Evolutionary conservation across 2,888 invertebrate species (phyloP), one percentile per base, ranked within the genome.

Genomic region (Brenthis hecate): DNA sequence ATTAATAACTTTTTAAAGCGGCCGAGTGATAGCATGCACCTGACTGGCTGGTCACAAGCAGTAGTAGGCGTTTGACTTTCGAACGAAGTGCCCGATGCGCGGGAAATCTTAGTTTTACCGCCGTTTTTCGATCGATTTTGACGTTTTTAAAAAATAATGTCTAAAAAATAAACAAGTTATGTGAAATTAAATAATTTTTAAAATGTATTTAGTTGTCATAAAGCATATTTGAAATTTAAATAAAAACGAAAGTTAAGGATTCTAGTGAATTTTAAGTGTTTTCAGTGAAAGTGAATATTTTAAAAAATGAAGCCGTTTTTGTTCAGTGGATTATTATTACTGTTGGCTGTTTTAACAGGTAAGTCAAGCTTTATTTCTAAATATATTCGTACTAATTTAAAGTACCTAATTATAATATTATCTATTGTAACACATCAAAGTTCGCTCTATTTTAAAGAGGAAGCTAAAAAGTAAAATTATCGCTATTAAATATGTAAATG

Each of bases 31-130:
- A 75, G 78, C 78, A 76, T 78, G 83, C 85, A 86, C 85, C 83
- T 85, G 85, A 84, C 78, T 77, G 82, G 85, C 85, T 85, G 82
- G 78, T 81, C 73, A 74, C 28, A 72, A 77, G 76, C 81, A 56
- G 81, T 89, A 91, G 90, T 91, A 81, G 76, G 82, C 85, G 89
- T 86, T 88, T 87, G 89, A 87, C 91, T 91, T 89, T 91, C 91
- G 86, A 87, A 87, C 86, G 86, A 71, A 75, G 80, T 78, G 81
- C 74, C 80, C 13, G 61, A 61, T 50, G 80, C 81, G 86, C 80
- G 78, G 78, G 74, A 79, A 70, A 70, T 72, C 72, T 60, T 62
- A 28, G 65, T 72, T 69, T 67, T 76, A 74, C 76, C 76, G 74
- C 77, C 76, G 72, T 69, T 80, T 75, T 74, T 77, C 76, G 80